phyloP scores from a whole-genome alignment of 2,888 invertebrate genomes.

The Aradus depressus region DNA sequence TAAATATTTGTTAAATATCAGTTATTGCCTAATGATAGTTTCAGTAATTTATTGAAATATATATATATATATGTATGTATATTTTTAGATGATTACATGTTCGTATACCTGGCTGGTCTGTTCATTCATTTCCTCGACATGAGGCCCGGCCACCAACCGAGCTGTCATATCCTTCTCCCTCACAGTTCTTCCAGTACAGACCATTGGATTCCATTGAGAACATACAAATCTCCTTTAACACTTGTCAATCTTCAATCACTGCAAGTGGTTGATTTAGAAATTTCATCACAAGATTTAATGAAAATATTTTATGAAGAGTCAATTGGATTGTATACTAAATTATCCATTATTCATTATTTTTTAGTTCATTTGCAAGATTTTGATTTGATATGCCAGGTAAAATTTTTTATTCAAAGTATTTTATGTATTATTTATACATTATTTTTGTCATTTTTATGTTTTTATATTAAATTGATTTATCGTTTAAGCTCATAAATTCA shows the following conservation, averaged over 20 bases:
- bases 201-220: slow-evolving; percentile 14
- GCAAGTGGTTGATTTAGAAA: slow-evolving; percentile 14
- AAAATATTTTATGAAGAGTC: slow-evolving; percentile 18
- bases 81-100: slow-evolving; percentile 58
- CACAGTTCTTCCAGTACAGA: slow-evolving; percentile 7
- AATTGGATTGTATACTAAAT: slow-evolving; percentile 43
- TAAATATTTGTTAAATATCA: not conserved
- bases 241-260: slow-evolving; percentile 11
- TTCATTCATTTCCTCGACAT: slow-evolving; percentile 80
- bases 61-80: slow-evolving; percentile 4
- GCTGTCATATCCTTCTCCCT: slow-evolving; percentile 56
- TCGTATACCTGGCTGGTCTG: slow-evolving; percentile 71
- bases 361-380: slow-evolving; percentile 64
- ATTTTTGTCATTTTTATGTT: not conserved
- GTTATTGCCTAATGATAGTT: slow-evolving; percentile 22
- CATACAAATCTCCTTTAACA: not conserved
- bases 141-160: slow-evolving; percentile 70
- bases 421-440: not conserved
- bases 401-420: slow-evolving; percentile 18
- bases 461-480: not conserved
- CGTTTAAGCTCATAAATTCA: slow-evolving; percentile 30
- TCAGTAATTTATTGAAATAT: not conserved
- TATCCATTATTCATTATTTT: slow-evolving; percentile 73
- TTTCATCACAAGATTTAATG: slow-evolving; percentile 18
- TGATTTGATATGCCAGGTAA: slow-evolving; percentile 60